A percentile compares a stretch with the other conserved stretches of the same genome.
Evolutionary conservation across 2,888 invertebrate species (phyloP).

Genomic region (Ferrisia virgata): DNA sequence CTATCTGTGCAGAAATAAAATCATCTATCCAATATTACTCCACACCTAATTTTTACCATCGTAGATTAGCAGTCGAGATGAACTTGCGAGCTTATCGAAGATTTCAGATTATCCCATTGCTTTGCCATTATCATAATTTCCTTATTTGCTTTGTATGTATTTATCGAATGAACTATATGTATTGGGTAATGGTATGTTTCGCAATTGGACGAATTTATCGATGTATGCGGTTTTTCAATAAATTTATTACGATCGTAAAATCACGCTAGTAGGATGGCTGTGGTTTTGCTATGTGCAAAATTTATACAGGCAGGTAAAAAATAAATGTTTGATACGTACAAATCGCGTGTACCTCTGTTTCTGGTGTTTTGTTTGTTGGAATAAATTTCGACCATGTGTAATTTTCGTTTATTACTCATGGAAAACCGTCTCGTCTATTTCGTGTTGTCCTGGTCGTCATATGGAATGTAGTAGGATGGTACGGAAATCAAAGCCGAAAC

Average conservation of each 20-base stretch:
- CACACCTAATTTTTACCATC: too few species aligned
- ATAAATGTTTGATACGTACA: too few species aligned
- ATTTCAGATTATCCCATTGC: too few species aligned
- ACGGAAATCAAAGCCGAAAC: neutral
- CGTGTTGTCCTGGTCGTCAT: neutral
- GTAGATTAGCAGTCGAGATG: too few species aligned
- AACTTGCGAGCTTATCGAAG: too few species aligned
- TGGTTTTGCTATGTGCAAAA: neutral
- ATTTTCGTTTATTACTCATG: neutral
- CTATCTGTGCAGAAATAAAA: too few species aligned
- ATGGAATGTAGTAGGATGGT: neutral
- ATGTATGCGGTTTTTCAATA: neutral
- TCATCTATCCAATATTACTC: too few species aligned
- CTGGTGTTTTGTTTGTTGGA: neutral
- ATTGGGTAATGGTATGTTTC: neutral
- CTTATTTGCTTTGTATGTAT: too few species aligned
- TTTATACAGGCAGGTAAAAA: neutral
- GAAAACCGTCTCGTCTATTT: neutral
- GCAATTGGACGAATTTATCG: neutral
- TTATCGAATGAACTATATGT: too few species aligned
- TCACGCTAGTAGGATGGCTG: neutral
- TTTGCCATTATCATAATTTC: too few species aligned
- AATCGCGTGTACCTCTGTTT: neutral
- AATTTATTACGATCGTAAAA: neutral
- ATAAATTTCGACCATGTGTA: neutral